A percentile compares a stretch with the other conserved stretches of the same genome.
These are phyloP conservation scores for Recurvirostra avosetta DNA, from an alignment of 2,113 vertebrate genomes.

Conservation along the genomic window DNA sequence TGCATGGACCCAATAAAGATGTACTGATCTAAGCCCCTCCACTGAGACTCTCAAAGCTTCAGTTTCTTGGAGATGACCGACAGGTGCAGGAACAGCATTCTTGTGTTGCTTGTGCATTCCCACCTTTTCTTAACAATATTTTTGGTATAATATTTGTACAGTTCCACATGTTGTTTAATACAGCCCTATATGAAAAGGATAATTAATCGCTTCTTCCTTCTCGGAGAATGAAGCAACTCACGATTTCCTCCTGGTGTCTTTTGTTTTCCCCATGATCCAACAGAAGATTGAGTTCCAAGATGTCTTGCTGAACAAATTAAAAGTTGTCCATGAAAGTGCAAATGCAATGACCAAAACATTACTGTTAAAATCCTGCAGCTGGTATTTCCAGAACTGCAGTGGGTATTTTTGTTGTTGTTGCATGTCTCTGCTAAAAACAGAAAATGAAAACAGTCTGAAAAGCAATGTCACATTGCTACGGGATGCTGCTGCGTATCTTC, in stretches of 20 bases:
- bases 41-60: slow-evolving; percentile 70
- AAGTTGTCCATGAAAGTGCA: slow-evolving; percentile 89
- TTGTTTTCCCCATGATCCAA: slow-evolving; percentile 78
- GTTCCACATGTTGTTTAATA: slow-evolving; percentile 85
- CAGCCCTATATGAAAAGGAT: slow-evolving; percentile 84
- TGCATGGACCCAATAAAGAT: slow-evolving; percentile 69
- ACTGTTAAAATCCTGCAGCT: slow-evolving; percentile 86
- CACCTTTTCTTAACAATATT: slow-evolving; percentile 77
- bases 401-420: slow-evolving; percentile 82
- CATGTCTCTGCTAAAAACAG: slow-evolving; percentile 97
- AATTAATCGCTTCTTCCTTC: slow-evolving; percentile 71
- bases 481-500: slow-evolving; percentile 92
- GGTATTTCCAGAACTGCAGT: slow-evolving; percentile 83
- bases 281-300: slow-evolving; percentile 85
- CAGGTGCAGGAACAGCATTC: slow-evolving; percentile 75
- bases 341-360: slow-evolving; percentile 88
- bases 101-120: slow-evolving; percentile 73
- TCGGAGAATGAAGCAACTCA: slow-evolving; percentile 72
- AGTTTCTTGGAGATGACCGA: slow-evolving; percentile 74
- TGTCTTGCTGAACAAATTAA: slow-evolving; percentile 88
- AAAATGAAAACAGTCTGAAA: slow-evolving; percentile 94
- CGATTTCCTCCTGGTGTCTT: slow-evolving; percentile 75
- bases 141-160: slow-evolving; percentile 88
- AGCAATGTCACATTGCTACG: slow-evolving; percentile 97
- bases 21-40: slow-evolving; percentile 72